These are phyloP conservation scores for Acleris sparsana DNA, from an alignment of 2,888 invertebrate species.

Conservation along the genomic window DNA sequence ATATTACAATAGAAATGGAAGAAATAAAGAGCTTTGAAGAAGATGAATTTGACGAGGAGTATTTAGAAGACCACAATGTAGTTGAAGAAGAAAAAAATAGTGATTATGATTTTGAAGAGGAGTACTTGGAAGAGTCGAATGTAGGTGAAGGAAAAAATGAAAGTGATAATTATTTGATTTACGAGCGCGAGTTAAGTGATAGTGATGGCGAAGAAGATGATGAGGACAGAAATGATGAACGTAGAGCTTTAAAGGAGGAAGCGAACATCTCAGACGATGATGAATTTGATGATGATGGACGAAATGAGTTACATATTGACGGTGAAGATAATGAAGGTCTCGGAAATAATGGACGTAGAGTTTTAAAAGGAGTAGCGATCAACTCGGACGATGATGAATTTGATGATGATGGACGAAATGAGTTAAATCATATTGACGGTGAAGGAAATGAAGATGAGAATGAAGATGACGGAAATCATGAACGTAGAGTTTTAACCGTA, in stretches of 20 bases:
- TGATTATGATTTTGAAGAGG: constrained; percentile 33
- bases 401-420: no score
- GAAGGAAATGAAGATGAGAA: neutral
- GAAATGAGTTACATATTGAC: no score
- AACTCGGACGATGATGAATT: no score
- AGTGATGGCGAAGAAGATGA: neutral
- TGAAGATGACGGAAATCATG: no score
- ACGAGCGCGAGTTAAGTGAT: neutral
- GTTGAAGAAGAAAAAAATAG: constrained; percentile 48
- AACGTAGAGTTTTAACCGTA: no score
- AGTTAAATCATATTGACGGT: neutral
- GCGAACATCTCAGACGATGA: no score
- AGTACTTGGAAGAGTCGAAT: neutral
- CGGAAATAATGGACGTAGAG: no score
- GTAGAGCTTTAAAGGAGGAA: no score
- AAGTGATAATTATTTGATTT: neutral
- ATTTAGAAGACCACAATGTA: constrained; percentile 45
- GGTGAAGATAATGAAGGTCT: no score
- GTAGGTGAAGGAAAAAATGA: neutral
- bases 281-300: no score
- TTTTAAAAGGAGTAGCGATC: no score
- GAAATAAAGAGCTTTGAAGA: constrained; percentile 16
- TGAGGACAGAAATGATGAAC: no score
- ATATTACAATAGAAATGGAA: constrained; percentile 38
- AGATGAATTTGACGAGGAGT: constrained; percentile 45